Evolutionary conservation across 2,888 invertebrate genomes (phyloP), one percentile per base, ranked within the genome.

Genomic region (Pseudeuparius sepicola): DNA sequence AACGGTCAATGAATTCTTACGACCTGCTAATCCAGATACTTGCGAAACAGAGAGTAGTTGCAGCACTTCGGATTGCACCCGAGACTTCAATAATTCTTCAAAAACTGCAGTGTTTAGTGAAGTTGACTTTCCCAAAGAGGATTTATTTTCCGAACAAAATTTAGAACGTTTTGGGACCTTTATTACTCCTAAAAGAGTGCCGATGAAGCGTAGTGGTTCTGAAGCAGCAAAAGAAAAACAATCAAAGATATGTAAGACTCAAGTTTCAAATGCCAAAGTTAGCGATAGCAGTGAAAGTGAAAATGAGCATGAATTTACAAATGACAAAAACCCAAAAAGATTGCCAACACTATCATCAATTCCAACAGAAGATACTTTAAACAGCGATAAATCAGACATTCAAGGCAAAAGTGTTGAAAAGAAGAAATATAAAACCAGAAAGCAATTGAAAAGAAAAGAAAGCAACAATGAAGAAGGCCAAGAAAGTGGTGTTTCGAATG

Each of bases 11-110:
- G 50, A 54, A 6, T 51, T 54, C 37, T 37, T 47, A 1, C 40
- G 45, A 28, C 50, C 50, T 5, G 32, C 48, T 10, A 47, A 46
- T 28, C 47, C 45, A 9, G 56, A 58, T 29, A 41, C 42, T 29
- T 58, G 49, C 31, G 60, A 59, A 44, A 57, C 54, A 4, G 59
- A 55, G 34, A 57, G 57, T 42, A 55, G 53, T 40, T 53, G 50
- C 16, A 56, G 55, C 23, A 51, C 55, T 1, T 51, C 45, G 28
- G 52, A 44, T 12, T 39, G 38, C 0, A 41, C 37, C 18, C 42
- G 47, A 31, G 35, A 42, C 20, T 46, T 48, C 26, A 42, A 39
- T 29, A 49, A 47, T 31, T 41, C 49, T 6, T 41, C 54, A 9
- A 55, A 57, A 43, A 46, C 50, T 6, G 46, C 47, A 7, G 53